These are phyloP conservation scores for Rhabditoides inermis DNA, from an alignment of 2,888 invertebrate species.

Conservation along the genomic window DNA sequence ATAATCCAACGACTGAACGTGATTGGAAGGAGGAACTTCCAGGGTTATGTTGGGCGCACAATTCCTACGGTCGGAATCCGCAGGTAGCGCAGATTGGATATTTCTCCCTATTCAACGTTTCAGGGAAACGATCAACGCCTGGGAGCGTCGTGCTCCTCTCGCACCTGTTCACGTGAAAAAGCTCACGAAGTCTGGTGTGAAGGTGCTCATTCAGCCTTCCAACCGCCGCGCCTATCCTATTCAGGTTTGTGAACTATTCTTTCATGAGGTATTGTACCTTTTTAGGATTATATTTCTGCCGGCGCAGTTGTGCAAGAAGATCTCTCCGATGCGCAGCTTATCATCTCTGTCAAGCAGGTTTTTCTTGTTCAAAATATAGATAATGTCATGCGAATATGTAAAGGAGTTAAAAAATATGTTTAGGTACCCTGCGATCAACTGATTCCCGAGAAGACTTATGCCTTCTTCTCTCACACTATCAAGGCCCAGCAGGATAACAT, in stretches of 20 bases:
- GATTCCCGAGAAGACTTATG: slow-evolving; percentile 91
- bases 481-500: slow-evolving; percentile 98
- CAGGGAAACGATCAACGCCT: slow-evolving; percentile 59
- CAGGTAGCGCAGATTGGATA: too few relatives aligned
- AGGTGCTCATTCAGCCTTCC: slow-evolving; percentile 94
- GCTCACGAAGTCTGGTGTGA: slow-evolving; percentile 76
- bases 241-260: slow-evolving; percentile 61
- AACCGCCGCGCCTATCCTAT: slow-evolving; percentile 94
- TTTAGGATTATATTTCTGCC: slow-evolving; percentile 76
- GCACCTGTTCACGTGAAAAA: slow-evolving; percentile 82
- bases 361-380: slow-evolving; percentile 54
- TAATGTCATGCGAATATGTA: background rate
- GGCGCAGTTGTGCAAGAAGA: slow-evolving; percentile 92
- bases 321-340: slow-evolving; percentile 85
- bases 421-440: slow-evolving; percentile 67
- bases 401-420: too few relatives aligned
- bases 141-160: slow-evolving; percentile 77
- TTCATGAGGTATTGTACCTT: too few relatives aligned
- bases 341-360: slow-evolving; percentile 93
- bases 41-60: slow-evolving; percentile 14
- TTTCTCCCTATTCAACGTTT: too few relatives aligned
- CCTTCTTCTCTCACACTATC: slow-evolving; percentile 97
- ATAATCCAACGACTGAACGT: too few relatives aligned
- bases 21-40: too few relatives aligned
- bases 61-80: slow-evolving; percentile 44